These are phyloP conservation scores for Danaus plexippus DNA, from an alignment of 1,140 invertebrate species.

Conservation along the genomic window DNA sequence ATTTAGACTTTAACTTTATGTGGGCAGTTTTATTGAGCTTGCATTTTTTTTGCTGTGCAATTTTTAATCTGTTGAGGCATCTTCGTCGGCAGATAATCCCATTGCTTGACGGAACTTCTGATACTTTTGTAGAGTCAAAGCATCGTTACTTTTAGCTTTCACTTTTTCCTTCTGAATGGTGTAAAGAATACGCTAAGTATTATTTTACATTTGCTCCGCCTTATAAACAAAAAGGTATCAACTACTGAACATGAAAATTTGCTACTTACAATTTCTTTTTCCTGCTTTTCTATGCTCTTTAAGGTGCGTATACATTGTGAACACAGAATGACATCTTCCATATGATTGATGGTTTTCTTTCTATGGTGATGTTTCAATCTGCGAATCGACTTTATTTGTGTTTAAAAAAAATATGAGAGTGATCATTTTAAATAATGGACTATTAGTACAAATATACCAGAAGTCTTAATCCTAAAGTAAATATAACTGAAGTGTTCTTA, in stretches of 20 bases:
- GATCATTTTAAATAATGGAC: not conserved
- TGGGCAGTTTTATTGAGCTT: conserved; percentile 19
- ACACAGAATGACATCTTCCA: conserved; percentile 59
- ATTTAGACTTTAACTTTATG: conserved; percentile 2
- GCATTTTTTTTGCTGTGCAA: conserved; percentile 30
- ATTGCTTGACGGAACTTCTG: conserved; percentile 57
- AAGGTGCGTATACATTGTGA: conserved; percentile 51
- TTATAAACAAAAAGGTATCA: not conserved
- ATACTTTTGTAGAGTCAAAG: conserved; percentile 40
- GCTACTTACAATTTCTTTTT: conserved; percentile 53
- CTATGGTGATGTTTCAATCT: conserved; percentile 61
- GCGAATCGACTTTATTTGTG: not conserved
- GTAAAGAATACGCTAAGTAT: not conserved
- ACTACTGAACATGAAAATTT: not conserved
- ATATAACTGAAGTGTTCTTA: conserved; percentile 22
- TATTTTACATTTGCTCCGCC: too few relatives aligned
- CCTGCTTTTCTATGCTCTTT: conserved; percentile 59
- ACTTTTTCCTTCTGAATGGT: conserved; percentile 50
- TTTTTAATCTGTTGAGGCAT: conserved; percentile 51
- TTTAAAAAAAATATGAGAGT: not conserved
- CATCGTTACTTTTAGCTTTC: conserved; percentile 43
- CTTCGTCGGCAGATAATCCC: conserved; percentile 54
- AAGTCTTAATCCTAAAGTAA: not conserved
- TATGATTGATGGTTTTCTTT: conserved; percentile 58
- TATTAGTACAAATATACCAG: not conserved